phyloP scores from a whole-genome alignment of 2,888 invertebrate genomes.

The Acronicta psi region DNA sequence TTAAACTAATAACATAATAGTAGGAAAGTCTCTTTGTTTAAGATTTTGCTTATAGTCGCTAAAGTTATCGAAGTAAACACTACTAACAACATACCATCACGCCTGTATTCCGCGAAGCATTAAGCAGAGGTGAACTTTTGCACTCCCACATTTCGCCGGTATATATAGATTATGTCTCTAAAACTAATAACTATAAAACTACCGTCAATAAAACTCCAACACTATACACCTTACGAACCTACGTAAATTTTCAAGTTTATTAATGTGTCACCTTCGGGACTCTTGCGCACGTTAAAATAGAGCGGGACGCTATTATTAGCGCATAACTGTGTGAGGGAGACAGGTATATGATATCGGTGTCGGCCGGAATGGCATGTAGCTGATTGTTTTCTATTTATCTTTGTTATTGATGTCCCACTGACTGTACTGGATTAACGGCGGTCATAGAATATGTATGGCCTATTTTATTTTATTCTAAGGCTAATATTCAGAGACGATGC shows the following conservation, averaged over 20 bases:
- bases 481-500: no score
- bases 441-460: conserved; percentile 43
- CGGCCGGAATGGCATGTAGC: conserved; percentile 45
- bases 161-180: no score
- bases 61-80: no score
- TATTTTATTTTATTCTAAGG: no score
- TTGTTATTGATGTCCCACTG: conserved; percentile 43
- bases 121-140: no score
- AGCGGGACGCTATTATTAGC: conserved; percentile 70
- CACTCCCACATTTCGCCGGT: no score
- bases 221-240: conserved; percentile 45
- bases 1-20: no score
- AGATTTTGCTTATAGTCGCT: no score
- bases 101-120: no score
- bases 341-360: conserved; percentile 48
- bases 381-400: conserved; percentile 57
- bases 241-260: conserved; percentile 63
- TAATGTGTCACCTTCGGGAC: conserved; percentile 74
- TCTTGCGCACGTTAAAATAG: conserved; percentile 67
- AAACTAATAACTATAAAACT: conserved; percentile 19
- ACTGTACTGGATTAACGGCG: conserved; percentile 35
- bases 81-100: no score
- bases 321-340: conserved; percentile 60
- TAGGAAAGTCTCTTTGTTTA: no score
- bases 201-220: conserved; percentile 44